Base-by-base conservation (phyloP, 2,888 invertebrate species). In the Silvanus unidentatus region DNA sequence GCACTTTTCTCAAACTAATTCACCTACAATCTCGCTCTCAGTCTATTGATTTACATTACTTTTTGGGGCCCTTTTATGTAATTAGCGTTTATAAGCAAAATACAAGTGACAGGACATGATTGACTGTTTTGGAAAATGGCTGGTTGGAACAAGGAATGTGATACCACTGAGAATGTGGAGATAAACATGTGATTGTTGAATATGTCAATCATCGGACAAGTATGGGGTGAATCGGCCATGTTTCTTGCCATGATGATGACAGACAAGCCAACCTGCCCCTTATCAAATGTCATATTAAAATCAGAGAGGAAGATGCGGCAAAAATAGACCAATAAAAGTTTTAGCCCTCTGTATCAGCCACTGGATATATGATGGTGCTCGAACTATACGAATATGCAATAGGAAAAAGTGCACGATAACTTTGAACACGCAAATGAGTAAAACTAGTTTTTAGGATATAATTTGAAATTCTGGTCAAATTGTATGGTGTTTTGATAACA, bases 171-270 rank as follows among this genome's bases (percentile, higher is more conserved):
- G 64, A 62, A 65, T 59, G 55, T 55, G 51, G 50, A 62, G 63
- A 63, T 60, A 64, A 66, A 65, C 65, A 64, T 60, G 62, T 64
- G 67, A 68, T 64, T 67, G 65, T 62, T 66, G 64, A 65, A 62
- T 58, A 60, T 61, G 68, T 68, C 69, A 68, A 66, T 68, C 68
- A 66, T 55, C 63, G 61, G 53, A 61, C 63, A 63, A 65, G 60
- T 60, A 56, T 57, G 52, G 63, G 65, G 64, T 58, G 55, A 47
- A 53, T 57, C 65, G 64, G 69, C 68, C 69, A 68, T 68, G 64
- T 65, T 68, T 65, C 49, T 47, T 48, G 54, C 61, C 60, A 58
- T 62, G 64, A 63, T 59, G 57, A 45, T 66, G 68, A 66, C 62
- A 63, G 64, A 61, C 58, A 60, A 47, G 51, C 57, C 53, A 51